These are phyloP conservation scores for Camarhynchus parvulus DNA, from an alignment of 2,113 vertebrate genomes.

Conservation along the genomic window DNA sequence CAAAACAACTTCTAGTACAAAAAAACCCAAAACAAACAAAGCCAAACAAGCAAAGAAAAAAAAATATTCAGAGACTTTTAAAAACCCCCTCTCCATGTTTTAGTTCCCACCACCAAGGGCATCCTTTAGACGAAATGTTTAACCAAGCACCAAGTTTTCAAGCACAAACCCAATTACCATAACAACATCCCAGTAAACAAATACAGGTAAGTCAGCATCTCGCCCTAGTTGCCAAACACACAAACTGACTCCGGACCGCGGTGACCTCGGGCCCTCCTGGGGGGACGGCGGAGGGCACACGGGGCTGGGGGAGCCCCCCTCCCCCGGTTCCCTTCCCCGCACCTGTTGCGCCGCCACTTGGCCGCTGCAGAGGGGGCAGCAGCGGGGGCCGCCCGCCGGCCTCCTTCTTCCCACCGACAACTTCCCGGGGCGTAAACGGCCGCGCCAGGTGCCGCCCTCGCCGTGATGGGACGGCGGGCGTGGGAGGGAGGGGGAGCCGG, in stretches of 20 bases:
- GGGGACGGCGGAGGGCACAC: no score
- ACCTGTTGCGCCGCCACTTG: conserved; percentile 33
- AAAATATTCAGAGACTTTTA: background rate
- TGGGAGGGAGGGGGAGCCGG: background rate
- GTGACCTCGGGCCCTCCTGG: no score
- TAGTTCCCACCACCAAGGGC: background rate
- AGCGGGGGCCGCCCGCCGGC: background rate
- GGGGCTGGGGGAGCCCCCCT: rapidly evolving
- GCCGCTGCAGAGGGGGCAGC: background rate
- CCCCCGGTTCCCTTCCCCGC: background rate
- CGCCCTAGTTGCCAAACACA: background rate
- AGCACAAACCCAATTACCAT: background rate
- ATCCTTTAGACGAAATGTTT: background rate
- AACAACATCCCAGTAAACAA: background rate
- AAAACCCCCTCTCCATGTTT: background rate
- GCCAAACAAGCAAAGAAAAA: background rate
- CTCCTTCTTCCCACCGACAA: background rate
- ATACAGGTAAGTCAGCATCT: background rate
- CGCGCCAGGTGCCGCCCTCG: conserved; percentile 38
- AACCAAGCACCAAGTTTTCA: background rate
- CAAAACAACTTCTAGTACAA: background rate
- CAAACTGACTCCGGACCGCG: background rate
- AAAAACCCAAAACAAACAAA: background rate
- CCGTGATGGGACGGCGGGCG: background rate
- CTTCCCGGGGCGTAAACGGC: background rate